Evolutionary conservation across 1,140 invertebrate genomes (phyloP).

Genomic region (Oryzaephilus surinamensis): DNA sequence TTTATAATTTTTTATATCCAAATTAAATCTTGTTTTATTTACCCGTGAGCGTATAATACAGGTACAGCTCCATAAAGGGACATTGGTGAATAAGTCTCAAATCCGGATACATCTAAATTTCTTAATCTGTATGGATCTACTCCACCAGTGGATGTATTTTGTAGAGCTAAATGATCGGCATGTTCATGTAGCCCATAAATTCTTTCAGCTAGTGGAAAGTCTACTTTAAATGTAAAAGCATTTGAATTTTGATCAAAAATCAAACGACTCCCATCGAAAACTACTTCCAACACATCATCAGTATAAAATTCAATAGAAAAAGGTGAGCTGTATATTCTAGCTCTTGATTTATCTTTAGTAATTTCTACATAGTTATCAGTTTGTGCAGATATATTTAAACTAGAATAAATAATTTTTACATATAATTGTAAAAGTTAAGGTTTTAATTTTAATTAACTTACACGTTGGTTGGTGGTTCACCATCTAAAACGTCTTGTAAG

Average conservation of each 20-base stretch:
- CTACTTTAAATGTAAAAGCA: conserved; percentile 85
- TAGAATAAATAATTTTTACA: conserved; percentile 1
- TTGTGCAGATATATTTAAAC: neutral
- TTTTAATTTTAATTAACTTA: too few species aligned
- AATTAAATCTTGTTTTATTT: conserved; percentile 37
- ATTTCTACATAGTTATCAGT: neutral
- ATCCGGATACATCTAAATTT: conserved; percentile 97
- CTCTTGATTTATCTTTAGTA: conserved; percentile 5
- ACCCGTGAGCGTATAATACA: conserved; percentile 78
- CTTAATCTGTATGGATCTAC: conserved; percentile 89
- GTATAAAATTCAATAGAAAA: conserved; percentile 19
- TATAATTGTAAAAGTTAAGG: too few species aligned
- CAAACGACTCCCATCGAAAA: conserved; percentile 15
- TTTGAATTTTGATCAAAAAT: conserved; percentile 6
- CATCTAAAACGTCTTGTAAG: neutral
- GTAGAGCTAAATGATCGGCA: conserved; percentile 77
- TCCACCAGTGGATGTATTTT: conserved; percentile 59
- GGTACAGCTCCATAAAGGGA: conserved; percentile 93
- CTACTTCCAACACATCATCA: conserved; percentile 12
- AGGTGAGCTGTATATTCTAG: conserved; percentile 5
- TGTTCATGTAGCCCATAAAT: conserved; percentile 96
- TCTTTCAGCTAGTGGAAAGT: conserved; percentile 78
- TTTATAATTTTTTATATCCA: neutral
- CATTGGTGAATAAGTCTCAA: conserved; percentile 86
- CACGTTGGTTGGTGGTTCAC: neutral